A percentile compares a stretch with the other conserved stretches of the same genome.
Evolutionary conservation across 2,113 vertebrate genomes (phyloP).

Genomic region (Labeo rohita): DNA sequence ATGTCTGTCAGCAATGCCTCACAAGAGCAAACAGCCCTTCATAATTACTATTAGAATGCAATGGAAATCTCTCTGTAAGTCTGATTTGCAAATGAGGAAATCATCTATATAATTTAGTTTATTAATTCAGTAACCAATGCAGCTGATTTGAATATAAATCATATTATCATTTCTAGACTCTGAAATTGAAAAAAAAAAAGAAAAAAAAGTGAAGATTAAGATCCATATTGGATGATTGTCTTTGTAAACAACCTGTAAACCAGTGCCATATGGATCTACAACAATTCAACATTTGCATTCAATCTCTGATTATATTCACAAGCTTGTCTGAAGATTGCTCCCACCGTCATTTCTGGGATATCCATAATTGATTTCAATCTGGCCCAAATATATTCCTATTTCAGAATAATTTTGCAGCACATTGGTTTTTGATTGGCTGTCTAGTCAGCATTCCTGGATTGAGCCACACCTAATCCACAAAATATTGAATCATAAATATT

Average conservation of each 20-base stretch:
- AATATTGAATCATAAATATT: conserved; percentile 42
- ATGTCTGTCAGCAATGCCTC: background rate
- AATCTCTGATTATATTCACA: conserved; percentile 73
- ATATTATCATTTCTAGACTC: background rate
- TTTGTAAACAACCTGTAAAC: conserved; percentile 40
- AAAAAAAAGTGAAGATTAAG: conserved; percentile 30
- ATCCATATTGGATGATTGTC: conserved; percentile 42
- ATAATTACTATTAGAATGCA: background rate
- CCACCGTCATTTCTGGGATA: conserved; percentile 67
- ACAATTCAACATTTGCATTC: conserved; percentile 60
- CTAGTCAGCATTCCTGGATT: conserved; percentile 4
- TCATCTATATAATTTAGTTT: background rate
- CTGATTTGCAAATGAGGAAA: background rate
- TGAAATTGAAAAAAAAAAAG: conserved; percentile 42
- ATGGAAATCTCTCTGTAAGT: background rate
- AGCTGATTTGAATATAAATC: background rate
- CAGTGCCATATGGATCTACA: background rate
- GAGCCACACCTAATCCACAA: conserved; percentile 23
- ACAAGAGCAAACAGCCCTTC: background rate
- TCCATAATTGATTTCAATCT: conserved; percentile 78
- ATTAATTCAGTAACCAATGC: background rate
- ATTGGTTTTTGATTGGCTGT: conserved; percentile 47
- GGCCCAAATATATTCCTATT: conserved; percentile 64
- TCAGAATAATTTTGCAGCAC: conserved; percentile 42
- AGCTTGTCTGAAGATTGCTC: conserved; percentile 68